phyloP scores from a whole-genome alignment of 2,797 vertebrate genomes.

The Pangasius larnaudii region DNA sequence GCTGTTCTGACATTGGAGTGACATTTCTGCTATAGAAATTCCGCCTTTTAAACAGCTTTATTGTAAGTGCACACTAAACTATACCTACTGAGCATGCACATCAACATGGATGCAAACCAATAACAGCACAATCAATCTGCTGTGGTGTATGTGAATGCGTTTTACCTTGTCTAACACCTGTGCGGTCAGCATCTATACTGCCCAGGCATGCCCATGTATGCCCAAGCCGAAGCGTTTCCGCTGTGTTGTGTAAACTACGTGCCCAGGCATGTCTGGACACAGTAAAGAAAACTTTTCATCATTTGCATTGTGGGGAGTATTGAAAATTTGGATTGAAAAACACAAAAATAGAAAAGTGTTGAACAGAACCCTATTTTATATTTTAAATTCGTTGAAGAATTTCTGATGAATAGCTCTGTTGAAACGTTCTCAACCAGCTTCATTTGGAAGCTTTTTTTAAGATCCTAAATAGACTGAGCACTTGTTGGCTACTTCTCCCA shows the following conservation, averaged over 20 bases:
- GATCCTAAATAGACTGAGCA: not conserved
- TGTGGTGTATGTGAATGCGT: not conserved
- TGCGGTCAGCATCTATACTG: not conserved
- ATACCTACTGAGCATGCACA: not conserved
- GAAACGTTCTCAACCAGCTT: not conserved
- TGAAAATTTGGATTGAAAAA: not conserved
- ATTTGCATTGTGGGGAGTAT: not conserved
- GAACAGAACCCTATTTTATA: not conserved
- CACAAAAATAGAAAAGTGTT: not conserved
- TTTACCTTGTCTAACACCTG: not conserved
- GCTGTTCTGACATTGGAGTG: not conserved
- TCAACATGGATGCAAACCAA: not conserved
- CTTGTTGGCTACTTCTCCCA: not conserved
- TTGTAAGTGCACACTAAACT: not conserved
- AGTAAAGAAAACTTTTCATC: not conserved
- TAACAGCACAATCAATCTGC: not conserved
- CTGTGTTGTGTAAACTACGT: not conserved
- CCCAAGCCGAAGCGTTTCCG: not conserved
- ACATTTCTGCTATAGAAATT: not conserved
- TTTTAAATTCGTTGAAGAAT: not conserved
- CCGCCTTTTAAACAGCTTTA: not conserved
- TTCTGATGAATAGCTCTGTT: not conserved
- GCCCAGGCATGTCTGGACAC: not conserved
- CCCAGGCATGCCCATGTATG: not conserved
- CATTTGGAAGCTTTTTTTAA: not conserved